phyloP scores from a whole-genome alignment of 2,113 vertebrate genomes.

The Eonycteris spelaea region DNA sequence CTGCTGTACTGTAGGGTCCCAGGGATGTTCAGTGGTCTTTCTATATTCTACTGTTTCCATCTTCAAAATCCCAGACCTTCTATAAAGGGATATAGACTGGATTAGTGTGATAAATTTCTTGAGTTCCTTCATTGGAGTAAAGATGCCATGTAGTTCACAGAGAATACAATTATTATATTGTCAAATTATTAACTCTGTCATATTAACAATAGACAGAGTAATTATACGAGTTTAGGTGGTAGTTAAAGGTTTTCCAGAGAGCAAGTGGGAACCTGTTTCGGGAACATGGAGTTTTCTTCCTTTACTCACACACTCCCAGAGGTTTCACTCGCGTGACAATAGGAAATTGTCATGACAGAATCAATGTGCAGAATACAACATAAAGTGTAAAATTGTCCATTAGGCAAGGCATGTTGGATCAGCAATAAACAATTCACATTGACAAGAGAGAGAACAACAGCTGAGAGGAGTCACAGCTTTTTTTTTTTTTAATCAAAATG shows the following conservation, averaged over 20 bases:
- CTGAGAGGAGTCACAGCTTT: neutral
- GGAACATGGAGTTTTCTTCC: neutral
- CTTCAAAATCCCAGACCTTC: neutral
- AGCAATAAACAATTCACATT: neutral
- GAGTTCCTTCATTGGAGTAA: slow-evolving; percentile 29
- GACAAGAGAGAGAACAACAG: neutral
- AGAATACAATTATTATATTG: slow-evolving; percentile 34
- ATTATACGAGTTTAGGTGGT: slow-evolving; percentile 11
- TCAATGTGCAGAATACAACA: neutral
- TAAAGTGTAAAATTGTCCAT: neutral
- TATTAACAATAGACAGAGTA: slow-evolving; percentile 33
- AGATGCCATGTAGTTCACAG: slow-evolving; percentile 10
- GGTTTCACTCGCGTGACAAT: neutral
- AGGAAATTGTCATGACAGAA: neutral
- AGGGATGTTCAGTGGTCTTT: neutral
- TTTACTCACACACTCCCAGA: neutral
- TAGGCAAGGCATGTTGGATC: slow-evolving; percentile 4
- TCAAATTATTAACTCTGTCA: slow-evolving; percentile 51
- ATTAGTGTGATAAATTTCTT: neutral
- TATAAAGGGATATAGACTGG: neutral
- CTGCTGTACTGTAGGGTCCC: neutral
- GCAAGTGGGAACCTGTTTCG: neutral
- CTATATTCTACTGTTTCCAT: neutral
- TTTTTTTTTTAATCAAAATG: neutral
- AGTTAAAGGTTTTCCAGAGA: slow-evolving; percentile 26